Evolutionary conservation across 2,113 vertebrate genomes (phyloP).

Genomic region (Tetrao urogallus): DNA sequence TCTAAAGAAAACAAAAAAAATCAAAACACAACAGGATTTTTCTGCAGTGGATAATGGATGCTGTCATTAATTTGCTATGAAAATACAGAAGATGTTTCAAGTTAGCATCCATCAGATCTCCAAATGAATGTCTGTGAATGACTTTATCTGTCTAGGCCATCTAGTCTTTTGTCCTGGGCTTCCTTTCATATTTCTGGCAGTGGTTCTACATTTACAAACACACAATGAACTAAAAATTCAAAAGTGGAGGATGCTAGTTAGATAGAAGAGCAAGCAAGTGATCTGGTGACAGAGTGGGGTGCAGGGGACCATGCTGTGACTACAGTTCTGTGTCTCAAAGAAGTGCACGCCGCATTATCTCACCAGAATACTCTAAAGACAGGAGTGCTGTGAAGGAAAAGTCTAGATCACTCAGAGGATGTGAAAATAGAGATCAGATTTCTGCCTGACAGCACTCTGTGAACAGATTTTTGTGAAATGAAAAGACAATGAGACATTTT

Average conservation of each 20-base stretch:
- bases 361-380: neutral
- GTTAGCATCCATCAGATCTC: slow-evolving; percentile 46
- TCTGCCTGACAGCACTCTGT: neutral
- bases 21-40: neutral
- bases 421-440: neutral
- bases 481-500: neutral
- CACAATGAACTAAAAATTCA: neutral
- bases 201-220: neutral
- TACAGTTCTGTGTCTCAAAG: neutral
- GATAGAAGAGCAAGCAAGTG: neutral
- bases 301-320: neutral
- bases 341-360: neutral
- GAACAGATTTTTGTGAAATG: neutral
- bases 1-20: neutral
- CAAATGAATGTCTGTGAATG: neutral
- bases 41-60: neutral
- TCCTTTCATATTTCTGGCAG: slow-evolving; percentile 13
- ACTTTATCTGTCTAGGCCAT: slow-evolving; percentile 31
- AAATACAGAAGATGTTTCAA: slow-evolving; percentile 43
- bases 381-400: neutral
- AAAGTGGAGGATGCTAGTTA: neutral
- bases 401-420: neutral
- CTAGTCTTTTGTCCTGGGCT: neutral
- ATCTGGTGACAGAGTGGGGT: neutral
- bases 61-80: neutral